Evolutionary conservation across 2,888 invertebrate genomes (phyloP).

Genomic region (Phyllotreta striolata): DNA sequence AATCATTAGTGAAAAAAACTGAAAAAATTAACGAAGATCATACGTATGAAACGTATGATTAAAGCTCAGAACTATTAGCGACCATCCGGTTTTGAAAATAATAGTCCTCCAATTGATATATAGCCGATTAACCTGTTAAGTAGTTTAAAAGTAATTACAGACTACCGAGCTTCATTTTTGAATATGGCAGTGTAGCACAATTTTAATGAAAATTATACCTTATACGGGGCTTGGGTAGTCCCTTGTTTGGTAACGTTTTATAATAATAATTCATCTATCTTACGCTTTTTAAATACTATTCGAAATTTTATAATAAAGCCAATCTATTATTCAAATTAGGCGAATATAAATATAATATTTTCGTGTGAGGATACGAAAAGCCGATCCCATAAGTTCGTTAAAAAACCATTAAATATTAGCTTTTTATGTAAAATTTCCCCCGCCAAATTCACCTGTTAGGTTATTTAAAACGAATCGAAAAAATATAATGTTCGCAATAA

Average conservation of each 20-base stretch:
- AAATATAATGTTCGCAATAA: too few relatives aligned
- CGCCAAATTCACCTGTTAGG: too few relatives aligned
- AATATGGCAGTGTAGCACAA: constrained; percentile 46
- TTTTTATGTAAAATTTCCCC: too few relatives aligned
- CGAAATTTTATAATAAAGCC: constrained; percentile 18
- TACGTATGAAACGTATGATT: constrained; percentile 34
- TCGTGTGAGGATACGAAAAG: too few relatives aligned
- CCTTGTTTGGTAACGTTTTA: constrained; percentile 32
- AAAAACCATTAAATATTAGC: constrained; percentile 1
- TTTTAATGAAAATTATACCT: constrained; percentile 46
- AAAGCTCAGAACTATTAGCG: constrained; percentile 49
- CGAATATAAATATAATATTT: too few relatives aligned
- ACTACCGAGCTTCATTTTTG: constrained; percentile 46
- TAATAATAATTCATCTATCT: constrained; percentile 32
- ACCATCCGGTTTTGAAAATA: constrained; percentile 51
- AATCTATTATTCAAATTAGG: constrained; percentile 17
- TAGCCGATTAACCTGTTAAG: constrained; percentile 51
- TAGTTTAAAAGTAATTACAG: constrained; percentile 51
- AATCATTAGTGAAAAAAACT: constrained; percentile 30
- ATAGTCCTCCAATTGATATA: constrained; percentile 50
- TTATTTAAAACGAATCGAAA: too few relatives aligned
- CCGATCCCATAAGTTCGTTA: neutral
- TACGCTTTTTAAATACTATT: constrained; percentile 30
- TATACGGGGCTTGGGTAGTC: constrained; percentile 30
- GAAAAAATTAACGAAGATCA: neutral